These are phyloP conservation scores for Cryptophagus acutangulus DNA, from an alignment of 2,888 invertebrate species.

Conservation along the genomic window DNA sequence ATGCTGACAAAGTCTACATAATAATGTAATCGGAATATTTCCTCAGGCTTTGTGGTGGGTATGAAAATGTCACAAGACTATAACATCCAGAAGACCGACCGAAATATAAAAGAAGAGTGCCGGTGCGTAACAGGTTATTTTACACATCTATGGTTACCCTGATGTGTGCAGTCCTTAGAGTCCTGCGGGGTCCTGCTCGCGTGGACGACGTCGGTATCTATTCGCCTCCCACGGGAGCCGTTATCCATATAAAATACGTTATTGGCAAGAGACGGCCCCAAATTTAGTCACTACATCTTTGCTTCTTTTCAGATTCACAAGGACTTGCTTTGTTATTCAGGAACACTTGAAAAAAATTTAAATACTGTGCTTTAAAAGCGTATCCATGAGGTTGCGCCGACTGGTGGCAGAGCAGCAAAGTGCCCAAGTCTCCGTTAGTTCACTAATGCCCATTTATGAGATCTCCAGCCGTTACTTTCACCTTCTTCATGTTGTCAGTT, in stretches of 20 bases:
- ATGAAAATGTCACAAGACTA: constrained; percentile 22
- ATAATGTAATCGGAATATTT: constrained; percentile 31
- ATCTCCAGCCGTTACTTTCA: constrained; percentile 30
- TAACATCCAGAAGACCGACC: constrained; percentile 5
- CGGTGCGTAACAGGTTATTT: constrained; percentile 49
- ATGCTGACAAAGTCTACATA: constrained; percentile 24
- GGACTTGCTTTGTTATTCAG: too few species aligned
- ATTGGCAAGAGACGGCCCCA: constrained; percentile 29
- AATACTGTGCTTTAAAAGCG: not conserved
- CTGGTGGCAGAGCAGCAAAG: constrained; percentile 3
- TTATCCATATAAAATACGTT: constrained; percentile 40
- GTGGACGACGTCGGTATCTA: constrained; percentile 28
- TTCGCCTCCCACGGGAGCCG: constrained; percentile 34
- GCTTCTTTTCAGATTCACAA: too few species aligned
- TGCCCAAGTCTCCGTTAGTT: constrained; percentile 14
- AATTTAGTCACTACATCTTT: too few species aligned
- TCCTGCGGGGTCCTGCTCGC: constrained; percentile 30
- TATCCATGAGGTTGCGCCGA: constrained; percentile 2
- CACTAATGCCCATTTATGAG: constrained; percentile 26
- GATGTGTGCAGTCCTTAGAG: constrained; percentile 42
- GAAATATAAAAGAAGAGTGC: constrained; percentile 35
- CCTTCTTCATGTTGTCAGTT: constrained; percentile 18
- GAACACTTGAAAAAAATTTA: too few species aligned
- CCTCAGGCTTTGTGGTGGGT: too few species aligned
- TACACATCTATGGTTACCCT: constrained; percentile 49